Evolutionary conservation across 2,797 vertebrate species (phyloP).

Genomic region (Sebastes trivittatus): DNA sequence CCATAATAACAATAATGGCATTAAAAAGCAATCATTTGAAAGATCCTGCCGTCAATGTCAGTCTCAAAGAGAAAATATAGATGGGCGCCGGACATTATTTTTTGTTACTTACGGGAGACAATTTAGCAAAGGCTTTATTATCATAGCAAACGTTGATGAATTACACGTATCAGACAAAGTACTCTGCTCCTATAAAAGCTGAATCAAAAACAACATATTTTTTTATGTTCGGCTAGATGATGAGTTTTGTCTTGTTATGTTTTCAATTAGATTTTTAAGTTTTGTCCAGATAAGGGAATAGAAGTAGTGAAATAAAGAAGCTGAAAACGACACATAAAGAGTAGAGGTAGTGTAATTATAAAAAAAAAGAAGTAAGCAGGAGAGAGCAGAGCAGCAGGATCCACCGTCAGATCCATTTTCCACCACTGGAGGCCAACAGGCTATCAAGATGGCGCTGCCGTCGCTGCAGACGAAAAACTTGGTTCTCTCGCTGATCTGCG

Average conservation of each 20-base stretch:
- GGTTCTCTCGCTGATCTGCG: slow-evolving; percentile 67
- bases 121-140: slow-evolving; percentile 54
- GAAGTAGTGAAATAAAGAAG: not conserved
- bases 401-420: slow-evolving; percentile 73
- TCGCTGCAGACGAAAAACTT: slow-evolving; percentile 64
- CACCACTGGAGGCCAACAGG: slow-evolving; percentile 82
- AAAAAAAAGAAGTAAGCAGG: slow-evolving; percentile 18
- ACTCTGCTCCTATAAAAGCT: slow-evolving; percentile 26
- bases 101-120: slow-evolving; percentile 53
- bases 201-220: slow-evolving; percentile 27
- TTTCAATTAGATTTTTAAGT: slow-evolving; percentile 24
- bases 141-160: slow-evolving; percentile 23
- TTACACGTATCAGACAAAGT: slow-evolving; percentile 23
- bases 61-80: slow-evolving; percentile 70
- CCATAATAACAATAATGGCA: slow-evolving; percentile 86
- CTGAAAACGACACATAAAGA: not conserved
- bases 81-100: slow-evolving; percentile 71
- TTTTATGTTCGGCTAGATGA: slow-evolving; percentile 8
- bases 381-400: slow-evolving; percentile 44
- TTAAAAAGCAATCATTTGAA: slow-evolving; percentile 85
- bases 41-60: slow-evolving; percentile 79
- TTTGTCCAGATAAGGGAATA: slow-evolving; percentile 28
- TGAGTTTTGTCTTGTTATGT: slow-evolving; percentile 28
- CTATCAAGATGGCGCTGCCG: slow-evolving; percentile 70
- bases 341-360: slow-evolving; percentile 12